These are phyloP conservation scores for Florisuga fusca DNA, from an alignment of 2,797 vertebrate species.

Conservation along the genomic window DNA sequence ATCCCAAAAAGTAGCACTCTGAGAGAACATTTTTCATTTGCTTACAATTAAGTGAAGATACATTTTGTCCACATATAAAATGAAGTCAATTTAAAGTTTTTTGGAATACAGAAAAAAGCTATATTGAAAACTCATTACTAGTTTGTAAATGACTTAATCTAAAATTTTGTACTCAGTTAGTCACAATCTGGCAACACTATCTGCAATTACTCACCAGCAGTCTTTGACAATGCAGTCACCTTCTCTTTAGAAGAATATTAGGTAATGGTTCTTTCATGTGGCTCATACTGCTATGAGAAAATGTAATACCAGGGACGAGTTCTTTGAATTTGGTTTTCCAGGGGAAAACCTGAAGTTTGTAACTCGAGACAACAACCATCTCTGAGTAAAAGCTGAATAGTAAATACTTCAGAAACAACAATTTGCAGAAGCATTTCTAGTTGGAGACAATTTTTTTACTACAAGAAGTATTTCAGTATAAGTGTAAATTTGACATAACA, in stretches of 20 bases:
- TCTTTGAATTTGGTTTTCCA: slow-evolving; percentile 79
- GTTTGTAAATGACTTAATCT: slow-evolving; percentile 75
- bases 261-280: slow-evolving; percentile 79
- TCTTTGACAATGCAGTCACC: slow-evolving; percentile 77
- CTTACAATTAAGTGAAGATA: neutral
- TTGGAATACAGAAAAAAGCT: slow-evolving; percentile 47
- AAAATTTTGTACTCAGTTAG: slow-evolving; percentile 69
- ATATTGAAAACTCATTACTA: slow-evolving; percentile 74
- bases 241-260: slow-evolving; percentile 70
- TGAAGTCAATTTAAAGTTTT: slow-evolving; percentile 20
- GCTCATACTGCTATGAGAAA: slow-evolving; percentile 70
- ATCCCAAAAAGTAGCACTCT: neutral
- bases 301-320: slow-evolving; percentile 73
- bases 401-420: slow-evolving; percentile 76
- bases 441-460: slow-evolving; percentile 82
- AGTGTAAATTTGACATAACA: neutral
- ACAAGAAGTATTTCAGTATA: slow-evolving; percentile 79
- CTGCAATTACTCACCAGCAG: slow-evolving; percentile 70
- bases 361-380: slow-evolving; percentile 69
- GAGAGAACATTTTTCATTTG: neutral
- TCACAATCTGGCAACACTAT: slow-evolving; percentile 71
- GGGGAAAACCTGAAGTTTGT: slow-evolving; percentile 81
- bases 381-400: slow-evolving; percentile 69
- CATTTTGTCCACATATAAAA: neutral
- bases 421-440: slow-evolving; percentile 82